A percentile compares a stretch with the other conserved stretches of the same genome.
These are phyloP conservation scores for Otolemur crassicaudatus DNA, from an alignment of 2,797 vertebrate genomes.

Conservation along the genomic window DNA sequence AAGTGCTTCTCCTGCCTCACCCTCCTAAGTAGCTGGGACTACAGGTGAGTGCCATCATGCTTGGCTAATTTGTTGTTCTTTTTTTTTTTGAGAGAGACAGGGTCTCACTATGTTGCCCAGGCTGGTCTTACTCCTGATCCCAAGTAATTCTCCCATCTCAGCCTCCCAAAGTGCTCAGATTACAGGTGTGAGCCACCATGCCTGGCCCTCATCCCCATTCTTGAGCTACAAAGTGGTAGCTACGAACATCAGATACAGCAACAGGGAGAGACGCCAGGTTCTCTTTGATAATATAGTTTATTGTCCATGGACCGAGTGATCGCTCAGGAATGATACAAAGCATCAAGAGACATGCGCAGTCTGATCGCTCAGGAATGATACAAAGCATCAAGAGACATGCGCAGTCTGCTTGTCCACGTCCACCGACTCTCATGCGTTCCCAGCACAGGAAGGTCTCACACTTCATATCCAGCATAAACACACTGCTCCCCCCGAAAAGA, in stretches of 20 bases:
- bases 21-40: neutral
- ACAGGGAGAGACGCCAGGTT: conserved; percentile 51
- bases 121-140: neutral
- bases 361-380: conserved; percentile 89
- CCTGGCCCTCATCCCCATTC: too few relatives aligned
- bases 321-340: conserved; percentile 91
- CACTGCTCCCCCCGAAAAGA: conserved; percentile 27
- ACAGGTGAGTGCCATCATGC: neutral
- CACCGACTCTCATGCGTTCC: conserved; percentile 88
- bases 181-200: neutral
- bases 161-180: neutral
- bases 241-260: neutral
- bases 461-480: conserved; percentile 85
- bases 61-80: neutral
- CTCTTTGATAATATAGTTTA: conserved; percentile 96
- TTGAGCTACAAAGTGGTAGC: neutral
- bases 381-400: conserved; percentile 92
- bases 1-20: neutral
- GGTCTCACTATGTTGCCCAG: neutral
- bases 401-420: conserved; percentile 89
- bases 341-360: conserved; percentile 89
- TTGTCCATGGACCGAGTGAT: conserved; percentile 90
- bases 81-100: neutral
- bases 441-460: conserved; percentile 90
- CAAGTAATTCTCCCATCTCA: neutral